phyloP scores from a whole-genome alignment of 2,888 invertebrate species.

The Mimumesa dahlbomi region DNA sequence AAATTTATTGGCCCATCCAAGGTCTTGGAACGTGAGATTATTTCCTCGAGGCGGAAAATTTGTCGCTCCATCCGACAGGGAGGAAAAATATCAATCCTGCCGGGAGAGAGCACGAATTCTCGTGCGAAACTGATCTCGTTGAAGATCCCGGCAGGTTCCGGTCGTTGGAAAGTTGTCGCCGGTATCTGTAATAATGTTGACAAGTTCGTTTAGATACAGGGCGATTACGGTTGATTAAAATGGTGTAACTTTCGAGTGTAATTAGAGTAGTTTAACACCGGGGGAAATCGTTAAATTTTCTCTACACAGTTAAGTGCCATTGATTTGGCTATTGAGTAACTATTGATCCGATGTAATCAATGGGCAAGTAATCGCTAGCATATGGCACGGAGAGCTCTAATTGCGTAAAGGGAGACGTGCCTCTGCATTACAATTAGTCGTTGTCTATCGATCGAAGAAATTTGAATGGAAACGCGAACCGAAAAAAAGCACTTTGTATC shows the following conservation, averaged over 20 bases:
- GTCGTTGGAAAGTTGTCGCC: constrained; percentile 7
- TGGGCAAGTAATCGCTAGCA: constrained; percentile 44
- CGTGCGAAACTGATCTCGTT: constrained; percentile 20
- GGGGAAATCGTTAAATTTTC: too few species aligned
- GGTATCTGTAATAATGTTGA: not conserved
- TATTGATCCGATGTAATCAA: constrained; percentile 54
- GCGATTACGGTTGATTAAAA: constrained; percentile 41
- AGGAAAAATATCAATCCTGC: constrained; percentile 51
- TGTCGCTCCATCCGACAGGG: constrained; percentile 50
- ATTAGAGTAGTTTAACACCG: constrained; percentile 10
- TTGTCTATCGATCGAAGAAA: not conserved
- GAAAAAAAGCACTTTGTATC: not conserved
- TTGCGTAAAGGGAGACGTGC: constrained; percentile 32
- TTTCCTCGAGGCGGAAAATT: constrained; percentile 60
- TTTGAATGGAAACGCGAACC: not conserved
- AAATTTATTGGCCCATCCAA: constrained; percentile 60
- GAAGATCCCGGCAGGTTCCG: not conserved
- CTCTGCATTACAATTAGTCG: constrained; percentile 29
- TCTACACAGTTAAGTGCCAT: not conserved
- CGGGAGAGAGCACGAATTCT: constrained; percentile 3
- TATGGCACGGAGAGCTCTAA: constrained; percentile 43
- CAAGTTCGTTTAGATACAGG: not conserved
- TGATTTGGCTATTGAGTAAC: constrained; percentile 4
- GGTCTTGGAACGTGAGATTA: constrained; percentile 56
- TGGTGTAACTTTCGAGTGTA: constrained; percentile 14